Conservation (phyloP, 2,888 invertebrate species). For the Amiota mariae region DNA sequence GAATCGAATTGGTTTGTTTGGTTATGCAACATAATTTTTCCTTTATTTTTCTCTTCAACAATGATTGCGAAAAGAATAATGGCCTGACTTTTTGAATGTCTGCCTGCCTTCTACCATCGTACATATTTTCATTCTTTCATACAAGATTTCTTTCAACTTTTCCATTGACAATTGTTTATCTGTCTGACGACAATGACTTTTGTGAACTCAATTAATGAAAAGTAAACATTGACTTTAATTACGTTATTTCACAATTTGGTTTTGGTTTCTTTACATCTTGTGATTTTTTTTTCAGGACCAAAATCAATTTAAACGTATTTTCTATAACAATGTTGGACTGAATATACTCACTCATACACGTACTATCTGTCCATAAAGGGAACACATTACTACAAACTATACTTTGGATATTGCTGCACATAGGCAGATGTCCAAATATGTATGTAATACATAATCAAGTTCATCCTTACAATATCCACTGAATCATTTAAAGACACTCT, state of each 20-base stretch:
- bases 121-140: too few relatives aligned
- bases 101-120: neutral
- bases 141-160: neutral
- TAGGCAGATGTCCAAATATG: too few relatives aligned
- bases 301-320: constrained; percentile 15
- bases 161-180: neutral
- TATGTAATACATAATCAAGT: too few relatives aligned
- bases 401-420: too few relatives aligned
- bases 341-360: too few relatives aligned
- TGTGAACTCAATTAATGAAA: constrained; percentile 65
- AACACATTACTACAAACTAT: too few relatives aligned
- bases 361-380: too few relatives aligned
- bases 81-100: neutral
- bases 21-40: neutral
- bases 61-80: neutral
- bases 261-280: constrained; percentile 7
- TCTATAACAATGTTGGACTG: neutral
- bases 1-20: neutral
- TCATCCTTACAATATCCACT: too few relatives aligned
- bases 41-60: neutral
- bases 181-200: constrained; percentile 44
- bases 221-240: constrained; percentile 54
- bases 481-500: too few relatives aligned
- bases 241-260: constrained; percentile 13
- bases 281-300: neutral